A percentile compares a stretch with the other conserved stretches of the same genome.
phyloP scores from a whole-genome alignment of 2,113 vertebrate species.

The Dicentrarchus labrax region DNA sequence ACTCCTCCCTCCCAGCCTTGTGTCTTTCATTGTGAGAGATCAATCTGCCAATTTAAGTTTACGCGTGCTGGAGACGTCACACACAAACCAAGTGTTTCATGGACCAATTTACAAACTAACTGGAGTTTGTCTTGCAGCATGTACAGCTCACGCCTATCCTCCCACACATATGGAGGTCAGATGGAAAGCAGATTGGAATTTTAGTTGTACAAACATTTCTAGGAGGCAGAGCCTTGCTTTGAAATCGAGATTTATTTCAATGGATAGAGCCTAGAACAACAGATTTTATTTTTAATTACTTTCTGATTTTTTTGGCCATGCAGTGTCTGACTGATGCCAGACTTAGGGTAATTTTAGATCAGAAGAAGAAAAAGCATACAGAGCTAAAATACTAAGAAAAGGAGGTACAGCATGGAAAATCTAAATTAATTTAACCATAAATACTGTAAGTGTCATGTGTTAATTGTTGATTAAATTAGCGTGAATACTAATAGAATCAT shows the following conservation, averaged over 20 bases:
- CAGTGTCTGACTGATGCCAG: background rate
- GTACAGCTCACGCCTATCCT: slow-evolving; percentile 7
- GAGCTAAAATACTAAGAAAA: background rate
- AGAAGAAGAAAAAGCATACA: background rate
- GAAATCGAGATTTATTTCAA: slow-evolving; percentile 21
- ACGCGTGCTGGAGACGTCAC: background rate
- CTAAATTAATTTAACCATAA: background rate
- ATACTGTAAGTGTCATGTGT: background rate
- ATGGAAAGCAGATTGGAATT: slow-evolving; percentile 30
- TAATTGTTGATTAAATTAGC: slow-evolving; percentile 9
- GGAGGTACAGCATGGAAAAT: background rate
- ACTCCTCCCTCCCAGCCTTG: slow-evolving; percentile 11
- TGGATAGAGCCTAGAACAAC: background rate
- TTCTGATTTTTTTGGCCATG: background rate
- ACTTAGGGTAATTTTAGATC: background rate
- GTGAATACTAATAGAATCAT: background rate
- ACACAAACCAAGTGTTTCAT: slow-evolving; percentile 17
- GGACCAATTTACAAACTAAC: slow-evolving; percentile 16
- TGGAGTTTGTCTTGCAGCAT: slow-evolving; percentile 16
- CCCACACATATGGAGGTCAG: slow-evolving; percentile 48
- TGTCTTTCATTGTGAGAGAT: slow-evolving; percentile 50
- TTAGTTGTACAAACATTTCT: slow-evolving; percentile 26
- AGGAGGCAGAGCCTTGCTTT: slow-evolving; percentile 14
- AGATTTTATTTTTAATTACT: background rate
- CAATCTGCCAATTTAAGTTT: slow-evolving; percentile 25